phyloP scores from a whole-genome alignment of 1,140 invertebrate species.

The Luehdorfia chinensis region DNA sequence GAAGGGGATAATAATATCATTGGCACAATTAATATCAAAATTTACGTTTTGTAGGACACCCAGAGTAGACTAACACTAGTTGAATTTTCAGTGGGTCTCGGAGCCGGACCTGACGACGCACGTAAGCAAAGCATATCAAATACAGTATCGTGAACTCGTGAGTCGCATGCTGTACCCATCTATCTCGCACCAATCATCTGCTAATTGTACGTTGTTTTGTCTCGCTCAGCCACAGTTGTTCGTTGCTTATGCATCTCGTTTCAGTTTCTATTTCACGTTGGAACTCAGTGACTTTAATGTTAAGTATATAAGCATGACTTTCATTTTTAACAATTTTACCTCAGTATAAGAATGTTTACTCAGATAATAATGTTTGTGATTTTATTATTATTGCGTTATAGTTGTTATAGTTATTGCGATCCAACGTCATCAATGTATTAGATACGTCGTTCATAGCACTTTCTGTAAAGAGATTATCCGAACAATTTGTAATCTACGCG shows the following conservation, averaged over 20 bases:
- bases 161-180: slow-evolving; percentile 66
- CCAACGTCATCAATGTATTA: slow-evolving; percentile 26
- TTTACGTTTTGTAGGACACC: slow-evolving; percentile 32
- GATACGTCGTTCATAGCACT: slow-evolving; percentile 16
- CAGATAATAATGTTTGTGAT: neutral
- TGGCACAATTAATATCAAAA: slow-evolving; percentile 27
- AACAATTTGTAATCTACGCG: slow-evolving; percentile 10
- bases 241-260: slow-evolving; percentile 27
- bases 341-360: neutral
- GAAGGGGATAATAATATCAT: slow-evolving; percentile 22
- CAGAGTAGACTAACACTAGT: slow-evolving; percentile 62
- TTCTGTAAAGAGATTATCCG: slow-evolving; percentile 11
- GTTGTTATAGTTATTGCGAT: slow-evolving; percentile 16
- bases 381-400: neutral
- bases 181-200: slow-evolving; percentile 50
- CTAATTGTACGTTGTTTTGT: slow-evolving; percentile 60
- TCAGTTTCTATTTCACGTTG: slow-evolving; percentile 30
- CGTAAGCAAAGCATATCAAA: slow-evolving; percentile 65
- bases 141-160: slow-evolving; percentile 68
- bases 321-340: too few relatives aligned
- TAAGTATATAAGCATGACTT: too few relatives aligned
- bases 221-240: slow-evolving; percentile 44
- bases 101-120: slow-evolving; percentile 66
- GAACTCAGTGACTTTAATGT: slow-evolving; percentile 20
- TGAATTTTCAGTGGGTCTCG: slow-evolving; percentile 70